These are phyloP conservation scores for Lerista edwardsae DNA, from an alignment of 2,797 vertebrate genomes.

Conservation along the genomic window DNA sequence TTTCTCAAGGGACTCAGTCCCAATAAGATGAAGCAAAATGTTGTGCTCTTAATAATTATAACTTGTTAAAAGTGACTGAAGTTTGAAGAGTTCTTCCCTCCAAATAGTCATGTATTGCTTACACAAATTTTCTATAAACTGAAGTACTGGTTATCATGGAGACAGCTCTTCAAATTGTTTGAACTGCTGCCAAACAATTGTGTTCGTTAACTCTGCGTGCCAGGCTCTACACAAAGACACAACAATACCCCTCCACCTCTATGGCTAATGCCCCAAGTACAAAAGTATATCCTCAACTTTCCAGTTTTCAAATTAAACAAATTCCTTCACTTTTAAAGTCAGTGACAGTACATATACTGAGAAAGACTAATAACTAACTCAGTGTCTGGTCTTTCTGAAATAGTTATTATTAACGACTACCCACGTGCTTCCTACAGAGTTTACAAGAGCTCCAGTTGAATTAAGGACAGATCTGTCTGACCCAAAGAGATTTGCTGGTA, in stretches of 20 bases:
- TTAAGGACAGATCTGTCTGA: neutral
- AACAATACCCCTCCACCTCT: neutral
- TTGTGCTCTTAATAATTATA: neutral
- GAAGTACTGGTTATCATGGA: neutral
- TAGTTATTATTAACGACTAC: neutral
- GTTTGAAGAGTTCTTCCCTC: neutral
- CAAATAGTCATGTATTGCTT: neutral
- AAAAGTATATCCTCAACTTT: neutral
- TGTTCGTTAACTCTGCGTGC: neutral
- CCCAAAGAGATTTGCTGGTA: neutral
- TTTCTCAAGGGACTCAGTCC: neutral
- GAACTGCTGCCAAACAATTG: neutral
- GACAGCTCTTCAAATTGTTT: neutral
- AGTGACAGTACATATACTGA: slow-evolving; percentile 5
- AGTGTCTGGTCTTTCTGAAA: neutral
- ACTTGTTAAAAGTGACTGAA: neutral
- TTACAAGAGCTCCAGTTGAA: neutral
- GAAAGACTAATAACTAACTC: neutral
- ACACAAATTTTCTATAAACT: neutral
- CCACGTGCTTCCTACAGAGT: neutral
- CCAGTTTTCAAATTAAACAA: neutral
- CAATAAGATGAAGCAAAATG: neutral
- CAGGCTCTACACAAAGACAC: neutral
- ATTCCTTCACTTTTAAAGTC: slow-evolving; percentile 6
- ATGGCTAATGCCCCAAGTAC: neutral